Conservation (phyloP, 2,797 vertebrate genomes). For the Sandelia bainsii region DNA sequence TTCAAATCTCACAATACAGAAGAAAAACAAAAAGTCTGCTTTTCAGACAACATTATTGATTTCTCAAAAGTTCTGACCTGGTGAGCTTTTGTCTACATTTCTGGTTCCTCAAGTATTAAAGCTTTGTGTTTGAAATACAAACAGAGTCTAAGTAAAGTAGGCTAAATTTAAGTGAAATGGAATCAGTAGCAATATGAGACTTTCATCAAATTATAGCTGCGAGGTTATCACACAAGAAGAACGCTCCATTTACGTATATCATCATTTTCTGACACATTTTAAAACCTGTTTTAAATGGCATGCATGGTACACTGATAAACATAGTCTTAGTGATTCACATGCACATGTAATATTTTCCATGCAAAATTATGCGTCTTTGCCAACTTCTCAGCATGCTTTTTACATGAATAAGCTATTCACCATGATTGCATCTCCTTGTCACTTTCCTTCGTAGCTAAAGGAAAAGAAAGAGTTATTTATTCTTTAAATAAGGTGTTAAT, state of each 20-base stretch:
- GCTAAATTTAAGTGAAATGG: background rate
- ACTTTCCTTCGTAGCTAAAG: slow-evolving; percentile 64
- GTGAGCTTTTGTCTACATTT: background rate
- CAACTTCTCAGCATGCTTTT: slow-evolving; percentile 62
- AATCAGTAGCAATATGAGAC: background rate
- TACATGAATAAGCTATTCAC: slow-evolving; percentile 71
- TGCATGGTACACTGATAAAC: slow-evolving; percentile 32
- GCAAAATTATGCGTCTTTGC: slow-evolving; percentile 44
- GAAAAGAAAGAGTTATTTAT: slow-evolving; percentile 64
- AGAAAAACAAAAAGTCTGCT: background rate
- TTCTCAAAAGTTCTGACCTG: background rate
- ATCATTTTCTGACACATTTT: background rate
- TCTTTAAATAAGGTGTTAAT: slow-evolving; percentile 35
- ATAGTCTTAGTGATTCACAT: slow-evolving; percentile 46
- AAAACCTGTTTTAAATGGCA: slow-evolving; percentile 17
- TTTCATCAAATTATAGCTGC: background rate
- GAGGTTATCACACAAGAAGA: background rate
- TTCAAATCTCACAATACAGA: background rate
- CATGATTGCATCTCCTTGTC: slow-evolving; percentile 66
- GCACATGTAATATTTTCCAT: slow-evolving; percentile 56
- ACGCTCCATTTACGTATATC: background rate
- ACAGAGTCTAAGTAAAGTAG: background rate
- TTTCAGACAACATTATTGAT: background rate
- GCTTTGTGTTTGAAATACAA: background rate
- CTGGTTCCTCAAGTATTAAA: background rate